Base-by-base conservation (phyloP, 2,113 vertebrate species). In the Antechinus stuartii region DNA sequence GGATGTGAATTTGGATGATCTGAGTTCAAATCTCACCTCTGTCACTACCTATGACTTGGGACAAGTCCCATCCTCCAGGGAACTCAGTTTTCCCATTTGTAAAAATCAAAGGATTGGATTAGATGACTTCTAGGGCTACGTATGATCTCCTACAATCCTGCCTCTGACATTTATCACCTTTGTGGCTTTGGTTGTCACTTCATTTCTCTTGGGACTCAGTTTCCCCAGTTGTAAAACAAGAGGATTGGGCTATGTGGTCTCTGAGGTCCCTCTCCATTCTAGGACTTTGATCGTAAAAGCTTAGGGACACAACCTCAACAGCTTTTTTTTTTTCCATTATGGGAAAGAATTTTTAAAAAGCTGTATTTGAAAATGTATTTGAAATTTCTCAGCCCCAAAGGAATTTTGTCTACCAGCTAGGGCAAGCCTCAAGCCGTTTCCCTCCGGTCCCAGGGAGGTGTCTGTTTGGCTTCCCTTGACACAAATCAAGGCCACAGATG, bases 241-340 rank as follows among this genome's bases (percentile, higher is more conserved):
- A 84, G 68, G 47, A 90, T 95, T 92, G 4, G 94, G 49, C 46
- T 91, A 50, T 23, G 47, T 93, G n/a, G 35, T n/a, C 90, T 92
- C 89, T 46, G 30, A 76, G 27, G 35, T 46, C 30, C 57, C 35
- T 76, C 91, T 27, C 68, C 54, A 54, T 46, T 93, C 47, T 50
- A 52, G 55, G 30, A 54, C 56, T 46, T 84, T 26, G 57, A 12
- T 56, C 23, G 6, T 25, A 56, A 1, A 25, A 57, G 25, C 26
- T 54, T 23, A 54, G 54, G 54, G 7, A 27, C 56, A 57, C 25
- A 57, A 26, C 56, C 56, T 57, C 56, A 57, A 57, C 10, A 12
- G 57, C 35, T n/a, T 10, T 84, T 84, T n/a, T 42, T 68, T n/a
- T 84, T 7, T 30, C 16, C 61, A 84, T 42, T 42, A n/a, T 42